Percentiles rank a stretch among this genome's conserved stretches.
Evolutionary conservation across 2,113 vertebrate species (phyloP).

Genomic region (Phalacrocorax aristotelis): DNA sequence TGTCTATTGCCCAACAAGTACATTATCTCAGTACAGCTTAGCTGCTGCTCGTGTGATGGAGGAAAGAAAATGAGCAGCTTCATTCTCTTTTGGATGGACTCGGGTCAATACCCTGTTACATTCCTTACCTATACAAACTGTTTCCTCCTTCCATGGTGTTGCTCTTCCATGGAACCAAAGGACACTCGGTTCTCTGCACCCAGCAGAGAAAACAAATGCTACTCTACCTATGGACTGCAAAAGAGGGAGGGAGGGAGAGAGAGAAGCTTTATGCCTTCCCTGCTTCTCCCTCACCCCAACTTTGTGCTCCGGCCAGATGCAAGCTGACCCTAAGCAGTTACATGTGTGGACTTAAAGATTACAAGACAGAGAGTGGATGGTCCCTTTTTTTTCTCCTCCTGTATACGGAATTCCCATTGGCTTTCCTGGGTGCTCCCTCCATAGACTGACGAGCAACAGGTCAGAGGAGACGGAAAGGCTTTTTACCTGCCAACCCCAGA

Average conservation of each 20-base stretch:
- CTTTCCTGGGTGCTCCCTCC: constrained; percentile 53
- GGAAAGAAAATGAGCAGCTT: background rate
- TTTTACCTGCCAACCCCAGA: constrained; percentile 71
- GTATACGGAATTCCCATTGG: constrained; percentile 7
- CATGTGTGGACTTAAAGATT: constrained; percentile 57
- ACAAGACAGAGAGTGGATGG: constrained; percentile 39
- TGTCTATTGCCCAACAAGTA: background rate
- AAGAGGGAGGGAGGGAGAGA: background rate
- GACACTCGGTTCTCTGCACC: background rate
- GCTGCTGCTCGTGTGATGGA: background rate
- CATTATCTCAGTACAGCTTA: background rate
- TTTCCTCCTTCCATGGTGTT: background rate
- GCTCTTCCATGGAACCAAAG: background rate
- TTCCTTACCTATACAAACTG: background rate
- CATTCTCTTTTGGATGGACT: background rate
- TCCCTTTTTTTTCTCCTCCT: constrained; percentile 6
- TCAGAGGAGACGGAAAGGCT: constrained; percentile 46
- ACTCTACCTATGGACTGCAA: background rate
- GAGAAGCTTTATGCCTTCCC: background rate
- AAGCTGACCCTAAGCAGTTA: constrained; percentile 33
- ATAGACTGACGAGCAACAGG: background rate
- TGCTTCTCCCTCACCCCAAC: background rate
- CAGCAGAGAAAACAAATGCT: background rate
- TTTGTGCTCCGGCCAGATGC: background rate
- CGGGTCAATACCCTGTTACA: background rate